These are phyloP conservation scores for Platycheirus rosarum DNA, from an alignment of 2,888 invertebrate species.

Conservation along the genomic window DNA sequence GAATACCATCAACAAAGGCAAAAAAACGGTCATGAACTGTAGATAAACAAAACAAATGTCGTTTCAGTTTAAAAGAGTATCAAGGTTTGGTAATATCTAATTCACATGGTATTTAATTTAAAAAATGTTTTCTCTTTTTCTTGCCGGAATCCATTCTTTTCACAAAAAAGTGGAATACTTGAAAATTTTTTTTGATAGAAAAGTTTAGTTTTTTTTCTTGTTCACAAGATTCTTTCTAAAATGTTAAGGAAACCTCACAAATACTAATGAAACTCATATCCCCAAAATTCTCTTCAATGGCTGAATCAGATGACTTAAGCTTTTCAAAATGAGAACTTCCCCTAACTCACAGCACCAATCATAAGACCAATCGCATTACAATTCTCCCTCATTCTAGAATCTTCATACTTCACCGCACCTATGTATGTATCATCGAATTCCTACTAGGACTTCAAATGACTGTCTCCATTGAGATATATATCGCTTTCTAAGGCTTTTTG, in stretches of 20 bases:
- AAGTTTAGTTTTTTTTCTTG: too few species aligned
- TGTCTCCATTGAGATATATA: conserved; percentile 50
- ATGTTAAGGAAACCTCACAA: conserved; percentile 38
- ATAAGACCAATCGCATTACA: conserved; percentile 12
- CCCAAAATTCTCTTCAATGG: conserved; percentile 16
- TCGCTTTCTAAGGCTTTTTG: conserved; percentile 43
- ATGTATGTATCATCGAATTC: background rate
- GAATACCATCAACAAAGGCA: too few species aligned
- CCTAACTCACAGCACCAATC: background rate
- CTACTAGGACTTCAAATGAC: background rate
- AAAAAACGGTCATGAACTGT: too few species aligned
- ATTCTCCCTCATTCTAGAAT: conserved; percentile 26
- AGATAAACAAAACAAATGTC: too few species aligned
- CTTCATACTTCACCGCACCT: conserved; percentile 21
- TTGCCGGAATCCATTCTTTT: too few species aligned
- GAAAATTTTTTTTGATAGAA: too few species aligned
- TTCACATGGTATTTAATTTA: too few species aligned
- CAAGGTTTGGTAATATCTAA: too few species aligned
- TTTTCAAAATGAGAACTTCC: background rate
- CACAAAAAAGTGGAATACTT: too few species aligned
- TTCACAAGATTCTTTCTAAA: too few species aligned
- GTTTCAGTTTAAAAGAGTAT: too few species aligned
- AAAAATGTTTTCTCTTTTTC: too few species aligned
- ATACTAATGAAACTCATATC: conserved; percentile 35
- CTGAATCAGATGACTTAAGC: conserved; percentile 16